Conservation (phyloP, 2,113 vertebrate species). For the Bostrychus sinensis region DNA sequence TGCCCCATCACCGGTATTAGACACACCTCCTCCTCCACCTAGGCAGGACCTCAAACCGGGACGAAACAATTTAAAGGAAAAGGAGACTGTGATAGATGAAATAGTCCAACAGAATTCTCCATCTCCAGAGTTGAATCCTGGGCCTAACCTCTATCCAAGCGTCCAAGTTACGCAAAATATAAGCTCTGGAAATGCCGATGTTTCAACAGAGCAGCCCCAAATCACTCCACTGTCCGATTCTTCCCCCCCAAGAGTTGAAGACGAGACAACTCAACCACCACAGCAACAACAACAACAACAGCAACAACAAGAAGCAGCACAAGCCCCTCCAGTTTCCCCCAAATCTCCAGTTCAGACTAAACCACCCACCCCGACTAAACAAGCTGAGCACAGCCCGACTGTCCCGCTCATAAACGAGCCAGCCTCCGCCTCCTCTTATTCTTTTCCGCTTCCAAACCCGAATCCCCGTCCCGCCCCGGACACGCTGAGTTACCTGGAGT, state of each 20-base stretch:
- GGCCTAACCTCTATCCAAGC: conserved; percentile 69
- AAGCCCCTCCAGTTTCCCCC: conserved; percentile 39
- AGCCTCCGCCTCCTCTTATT: conserved; percentile 24
- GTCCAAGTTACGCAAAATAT: conserved; percentile 59
- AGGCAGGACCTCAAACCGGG: conserved; percentile 25
- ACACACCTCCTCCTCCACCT: conserved; percentile 14
- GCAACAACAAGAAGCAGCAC: conserved; percentile 1
- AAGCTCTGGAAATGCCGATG: conserved; percentile 43
- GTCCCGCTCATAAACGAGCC: conserved; percentile 67
- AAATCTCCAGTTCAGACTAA: conserved; percentile 22
- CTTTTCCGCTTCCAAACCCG: conserved; percentile 60
- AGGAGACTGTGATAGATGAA: conserved; percentile 13
- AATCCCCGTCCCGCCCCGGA: conserved; percentile 79
- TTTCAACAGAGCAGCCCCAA: conserved; percentile 15
- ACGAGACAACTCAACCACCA: conserved; percentile 38
- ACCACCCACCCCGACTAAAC: conserved; percentile 47
- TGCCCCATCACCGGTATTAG: conserved; percentile 4
- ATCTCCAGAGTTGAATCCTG: conserved; percentile 59
- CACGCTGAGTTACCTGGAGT: conserved; percentile 88
- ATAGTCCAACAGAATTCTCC: conserved; percentile 30
- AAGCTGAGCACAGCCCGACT: conserved; percentile 52
- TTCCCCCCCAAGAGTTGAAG: conserved; percentile 23
- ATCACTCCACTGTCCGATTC: not conserved
- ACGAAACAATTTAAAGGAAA: not conserved
- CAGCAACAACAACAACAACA: conserved; percentile 47